phyloP scores from a whole-genome alignment of 64 coral and sea anemone genomes.

The Pocillopora damicornis region DNA sequence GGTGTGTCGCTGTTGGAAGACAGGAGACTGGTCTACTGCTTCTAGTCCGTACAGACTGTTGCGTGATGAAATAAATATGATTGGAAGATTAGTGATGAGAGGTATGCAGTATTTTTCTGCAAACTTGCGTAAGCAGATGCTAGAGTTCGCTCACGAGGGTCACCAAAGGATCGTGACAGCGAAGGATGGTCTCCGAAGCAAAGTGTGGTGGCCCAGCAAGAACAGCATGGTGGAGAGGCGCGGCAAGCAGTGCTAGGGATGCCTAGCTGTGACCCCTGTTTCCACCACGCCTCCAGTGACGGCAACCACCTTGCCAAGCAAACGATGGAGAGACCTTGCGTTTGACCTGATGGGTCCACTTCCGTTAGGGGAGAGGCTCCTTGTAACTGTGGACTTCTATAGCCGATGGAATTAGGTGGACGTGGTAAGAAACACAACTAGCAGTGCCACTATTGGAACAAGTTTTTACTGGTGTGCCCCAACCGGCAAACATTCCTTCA shows the following conservation, averaged over 20 bases:
- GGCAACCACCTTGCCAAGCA: conserved; percentile 20
- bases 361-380: too few species aligned
- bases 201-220: conserved; percentile 46
- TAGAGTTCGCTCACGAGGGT: conserved; percentile 22
- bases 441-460: not conserved
- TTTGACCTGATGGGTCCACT: conserved; percentile 8
- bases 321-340: conserved; percentile 25
- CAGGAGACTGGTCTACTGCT: conserved; percentile 6
- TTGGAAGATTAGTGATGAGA: conserved; percentile 18
- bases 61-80: conserved; percentile 14
- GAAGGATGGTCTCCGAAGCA: conserved; percentile 29
- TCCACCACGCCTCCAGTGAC: conserved; percentile 2
- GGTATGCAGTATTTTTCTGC: conserved; percentile 6
- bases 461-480: too few species aligned
- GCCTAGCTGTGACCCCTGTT: conserved; percentile 2
- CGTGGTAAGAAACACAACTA: conserved; percentile 4
- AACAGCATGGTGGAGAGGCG: not conserved
- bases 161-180: conserved; percentile 30
- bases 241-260: not conserved
- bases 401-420: conserved; percentile 43
- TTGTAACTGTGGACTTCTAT: conserved; percentile 9
- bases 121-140: conserved; percentile 4
- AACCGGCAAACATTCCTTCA: too few species aligned
- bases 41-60: conserved; percentile 9
- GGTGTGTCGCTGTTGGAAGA: conserved; percentile 26